Conservation (phyloP, 2,797 vertebrate species). For the Phaenicophaeus curvirostris region DNA sequence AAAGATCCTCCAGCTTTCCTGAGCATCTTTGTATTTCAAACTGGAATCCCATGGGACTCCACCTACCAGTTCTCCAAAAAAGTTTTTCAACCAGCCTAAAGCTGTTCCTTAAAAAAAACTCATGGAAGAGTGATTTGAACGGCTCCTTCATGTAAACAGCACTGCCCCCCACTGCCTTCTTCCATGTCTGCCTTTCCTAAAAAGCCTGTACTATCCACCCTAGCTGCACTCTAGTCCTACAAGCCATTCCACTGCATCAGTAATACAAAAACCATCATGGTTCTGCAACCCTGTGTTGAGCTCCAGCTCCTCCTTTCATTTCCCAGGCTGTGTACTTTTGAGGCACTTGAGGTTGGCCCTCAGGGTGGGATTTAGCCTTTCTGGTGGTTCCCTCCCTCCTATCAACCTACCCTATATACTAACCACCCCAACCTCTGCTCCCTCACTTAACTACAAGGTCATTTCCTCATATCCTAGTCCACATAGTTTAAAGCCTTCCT, state of each 20-base stretch:
- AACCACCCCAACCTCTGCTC: neutral
- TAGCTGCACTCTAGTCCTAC: neutral
- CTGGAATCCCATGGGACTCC: neutral
- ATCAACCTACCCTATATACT: neutral
- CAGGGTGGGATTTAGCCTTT: neutral
- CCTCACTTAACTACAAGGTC: neutral
- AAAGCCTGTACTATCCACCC: neutral
- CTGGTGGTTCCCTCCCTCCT: neutral
- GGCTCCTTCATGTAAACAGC: neutral
- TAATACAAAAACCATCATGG: neutral
- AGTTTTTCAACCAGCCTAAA: neutral
- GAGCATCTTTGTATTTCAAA: neutral
- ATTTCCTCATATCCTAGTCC: neutral
- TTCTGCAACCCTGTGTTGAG: rapidly evolving
- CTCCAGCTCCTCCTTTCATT: neutral
- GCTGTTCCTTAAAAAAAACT: neutral
- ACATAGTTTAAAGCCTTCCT: neutral
- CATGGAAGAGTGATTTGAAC: neutral
- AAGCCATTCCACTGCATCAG: neutral
- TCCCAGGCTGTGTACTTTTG: neutral
- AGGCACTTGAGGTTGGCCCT: neutral
- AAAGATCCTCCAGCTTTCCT: neutral
- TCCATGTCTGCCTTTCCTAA: neutral
- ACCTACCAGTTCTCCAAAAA: neutral
- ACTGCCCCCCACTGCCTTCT: neutral